Conservation (phyloP, 2,113 vertebrate genomes). For the Columba livia region DNA sequence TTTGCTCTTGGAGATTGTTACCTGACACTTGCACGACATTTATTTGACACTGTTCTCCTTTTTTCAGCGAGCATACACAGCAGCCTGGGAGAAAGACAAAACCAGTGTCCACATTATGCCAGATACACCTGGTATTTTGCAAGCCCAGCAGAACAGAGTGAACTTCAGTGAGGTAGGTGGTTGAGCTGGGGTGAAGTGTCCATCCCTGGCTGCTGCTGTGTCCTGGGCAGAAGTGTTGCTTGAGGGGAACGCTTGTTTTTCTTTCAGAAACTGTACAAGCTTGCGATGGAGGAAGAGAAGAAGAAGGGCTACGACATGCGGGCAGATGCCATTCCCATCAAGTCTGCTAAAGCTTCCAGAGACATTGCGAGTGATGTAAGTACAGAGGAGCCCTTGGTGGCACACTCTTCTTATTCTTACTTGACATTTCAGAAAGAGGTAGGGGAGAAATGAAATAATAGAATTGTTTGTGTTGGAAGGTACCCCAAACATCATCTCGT, state of each 20-base stretch:
- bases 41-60: background rate
- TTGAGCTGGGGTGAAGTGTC: background rate
- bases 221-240: too few species aligned
- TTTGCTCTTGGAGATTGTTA: too few species aligned
- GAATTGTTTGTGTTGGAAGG: too few species aligned
- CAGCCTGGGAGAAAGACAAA: background rate
- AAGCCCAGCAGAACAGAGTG: background rate
- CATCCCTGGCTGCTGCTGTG: too few species aligned
- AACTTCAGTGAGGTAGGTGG: background rate
- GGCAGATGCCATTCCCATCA: constrained; percentile 84
- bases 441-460: too few species aligned
- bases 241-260: background rate
- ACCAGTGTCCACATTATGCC: background rate
- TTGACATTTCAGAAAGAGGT: too few species aligned
- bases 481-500: too few species aligned
- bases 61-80: background rate
- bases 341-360: constrained; percentile 81
- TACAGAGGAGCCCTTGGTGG: background rate
- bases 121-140: background rate
- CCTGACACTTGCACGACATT: background rate
- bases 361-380: constrained; percentile 83
- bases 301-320: constrained; percentile 86
- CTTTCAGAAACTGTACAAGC: constrained; percentile 86
- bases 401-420: too few species aligned
- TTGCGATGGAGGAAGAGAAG: constrained; percentile 86